phyloP scores from a whole-genome alignment of 2,888 invertebrate genomes.

The Pollenia labialis region DNA sequence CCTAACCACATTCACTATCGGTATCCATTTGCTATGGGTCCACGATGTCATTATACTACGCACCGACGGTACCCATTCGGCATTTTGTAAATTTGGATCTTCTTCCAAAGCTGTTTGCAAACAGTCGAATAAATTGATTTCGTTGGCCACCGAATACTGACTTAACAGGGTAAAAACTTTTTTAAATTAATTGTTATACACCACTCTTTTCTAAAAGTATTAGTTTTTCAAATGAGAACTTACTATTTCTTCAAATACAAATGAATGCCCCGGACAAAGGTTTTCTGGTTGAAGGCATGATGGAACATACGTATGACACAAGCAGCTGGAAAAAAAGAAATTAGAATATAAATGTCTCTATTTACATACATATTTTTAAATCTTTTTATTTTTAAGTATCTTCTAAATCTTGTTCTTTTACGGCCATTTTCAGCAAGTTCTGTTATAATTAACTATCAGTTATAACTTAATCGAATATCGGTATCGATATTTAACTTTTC shows the following conservation, averaged over 20 bases:
- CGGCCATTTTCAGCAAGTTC: no score
- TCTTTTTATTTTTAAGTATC: no score
- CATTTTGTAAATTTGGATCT: constrained; percentile 73
- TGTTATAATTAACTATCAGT: no score
- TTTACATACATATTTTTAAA: no score
- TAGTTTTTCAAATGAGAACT: constrained; percentile 75
- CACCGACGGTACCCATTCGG: constrained; percentile 81
- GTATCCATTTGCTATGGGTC: constrained; percentile 87
- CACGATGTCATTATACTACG: constrained; percentile 86
- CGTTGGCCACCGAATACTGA: constrained; percentile 81
- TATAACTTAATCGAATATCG: no score
- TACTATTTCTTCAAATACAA: constrained; percentile 81
- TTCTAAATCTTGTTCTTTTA: no score
- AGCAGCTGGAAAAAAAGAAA: constrained; percentile 75
- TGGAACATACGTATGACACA: constrained; percentile 83
- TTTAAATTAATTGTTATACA: constrained; percentile 80
- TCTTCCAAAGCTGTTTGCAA: constrained; percentile 79
- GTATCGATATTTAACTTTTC: no score
- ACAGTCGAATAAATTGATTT: constrained; percentile 79
- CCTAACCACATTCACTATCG: constrained; percentile 85
- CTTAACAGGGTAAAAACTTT: constrained; percentile 79
- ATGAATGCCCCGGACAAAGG: constrained; percentile 79
- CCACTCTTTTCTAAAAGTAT: constrained; percentile 72
- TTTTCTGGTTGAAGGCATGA: constrained; percentile 81
- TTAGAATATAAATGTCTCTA: background rate